Conservation (phyloP, 2,113 vertebrate species). For the Dicerorhinus sumatrensis region DNA sequence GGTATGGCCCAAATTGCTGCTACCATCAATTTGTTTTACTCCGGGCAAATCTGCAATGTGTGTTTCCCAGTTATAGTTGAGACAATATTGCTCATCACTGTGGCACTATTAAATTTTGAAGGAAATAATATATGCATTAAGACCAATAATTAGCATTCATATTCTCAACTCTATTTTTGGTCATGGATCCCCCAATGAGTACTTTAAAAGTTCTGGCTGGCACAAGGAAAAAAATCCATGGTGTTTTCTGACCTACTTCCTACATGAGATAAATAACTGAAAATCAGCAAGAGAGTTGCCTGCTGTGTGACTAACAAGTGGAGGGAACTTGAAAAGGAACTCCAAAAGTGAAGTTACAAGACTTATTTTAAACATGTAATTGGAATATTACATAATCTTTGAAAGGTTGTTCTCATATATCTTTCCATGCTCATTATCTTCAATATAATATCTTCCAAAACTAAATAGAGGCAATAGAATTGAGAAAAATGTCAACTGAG, state of each 20-base stretch:
- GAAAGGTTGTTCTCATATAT: neutral
- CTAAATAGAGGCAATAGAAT: neutral
- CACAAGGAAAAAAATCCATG: conserved; percentile 57
- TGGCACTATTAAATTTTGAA: conserved; percentile 50
- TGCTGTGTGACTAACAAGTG: conserved; percentile 56
- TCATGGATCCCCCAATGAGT: conserved; percentile 52
- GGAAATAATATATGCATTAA: conserved; percentile 53
- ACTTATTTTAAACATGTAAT: conserved; percentile 35
- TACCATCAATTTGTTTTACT: neutral
- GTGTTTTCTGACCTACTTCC: conserved; percentile 80
- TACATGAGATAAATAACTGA: conserved; percentile 64
- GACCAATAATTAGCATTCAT: conserved; percentile 21
- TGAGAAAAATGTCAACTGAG: neutral
- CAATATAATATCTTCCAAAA: neutral
- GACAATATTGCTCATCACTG: neutral
- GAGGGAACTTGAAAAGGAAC: neutral
- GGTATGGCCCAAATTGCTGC: neutral
- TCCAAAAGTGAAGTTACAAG: conserved; percentile 10
- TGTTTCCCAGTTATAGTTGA: neutral
- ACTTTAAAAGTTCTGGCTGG: conserved; percentile 66
- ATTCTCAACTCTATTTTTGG: conserved; percentile 53
- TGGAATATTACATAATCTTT: neutral
- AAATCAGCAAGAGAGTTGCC: conserved; percentile 37
- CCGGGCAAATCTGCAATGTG: neutral
- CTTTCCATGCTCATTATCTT: neutral